These are phyloP conservation scores for Chromis chromis DNA, from an alignment of 2,797 vertebrate genomes.

Conservation along the genomic window DNA sequence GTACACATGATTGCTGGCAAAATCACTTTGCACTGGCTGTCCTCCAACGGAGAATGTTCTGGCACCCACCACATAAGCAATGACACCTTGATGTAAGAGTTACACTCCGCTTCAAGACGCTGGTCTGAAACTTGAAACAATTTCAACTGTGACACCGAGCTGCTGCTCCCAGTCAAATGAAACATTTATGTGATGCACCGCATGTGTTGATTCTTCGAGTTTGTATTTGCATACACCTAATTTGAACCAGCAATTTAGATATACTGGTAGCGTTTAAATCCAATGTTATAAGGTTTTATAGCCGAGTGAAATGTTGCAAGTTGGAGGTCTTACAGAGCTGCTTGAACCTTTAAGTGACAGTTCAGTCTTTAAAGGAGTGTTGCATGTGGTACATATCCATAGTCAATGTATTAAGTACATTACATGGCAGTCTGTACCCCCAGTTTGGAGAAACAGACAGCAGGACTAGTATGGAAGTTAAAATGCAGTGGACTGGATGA, in stretches of 20 bases:
- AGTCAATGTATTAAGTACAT: too few species aligned
- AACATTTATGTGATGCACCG: neutral
- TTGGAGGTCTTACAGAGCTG: neutral
- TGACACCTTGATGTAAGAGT: conserved; percentile 22
- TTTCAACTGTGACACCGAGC: conserved; percentile 4
- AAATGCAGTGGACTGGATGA: too few species aligned
- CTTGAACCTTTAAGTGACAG: neutral
- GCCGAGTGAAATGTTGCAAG: neutral
- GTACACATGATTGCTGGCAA: conserved; percentile 36
- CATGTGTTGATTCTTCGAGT: neutral
- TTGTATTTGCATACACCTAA: neutral
- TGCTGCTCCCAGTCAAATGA: neutral
- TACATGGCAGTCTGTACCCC: too few species aligned
- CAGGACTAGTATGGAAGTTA: too few species aligned
- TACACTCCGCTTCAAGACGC: conserved; percentile 2
- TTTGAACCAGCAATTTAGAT: neutral
- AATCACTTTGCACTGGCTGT: conserved; percentile 34
- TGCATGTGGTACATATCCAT: too few species aligned
- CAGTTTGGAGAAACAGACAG: too few species aligned
- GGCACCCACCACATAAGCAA: conserved; percentile 22
- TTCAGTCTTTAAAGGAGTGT: too few species aligned
- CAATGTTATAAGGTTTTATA: neutral
- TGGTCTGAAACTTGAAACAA: conserved; percentile 9
- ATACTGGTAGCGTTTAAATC: neutral
- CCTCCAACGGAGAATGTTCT: conserved; percentile 33